These are phyloP conservation scores for Mongoloraphidia duomilia DNA, from an alignment of 2,888 invertebrate genomes.

Conservation along the genomic window DNA sequence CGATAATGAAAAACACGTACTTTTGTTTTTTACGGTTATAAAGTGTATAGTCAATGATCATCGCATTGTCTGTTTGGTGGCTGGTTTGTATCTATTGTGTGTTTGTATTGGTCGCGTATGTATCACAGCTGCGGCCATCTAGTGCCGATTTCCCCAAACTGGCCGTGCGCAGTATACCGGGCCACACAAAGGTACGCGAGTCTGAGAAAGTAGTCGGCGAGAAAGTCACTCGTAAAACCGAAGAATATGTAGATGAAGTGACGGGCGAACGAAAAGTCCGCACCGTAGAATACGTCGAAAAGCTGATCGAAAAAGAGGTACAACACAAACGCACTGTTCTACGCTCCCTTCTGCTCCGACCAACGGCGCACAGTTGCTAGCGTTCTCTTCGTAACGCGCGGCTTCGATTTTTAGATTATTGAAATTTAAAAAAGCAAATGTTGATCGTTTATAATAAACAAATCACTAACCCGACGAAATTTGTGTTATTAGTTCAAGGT, in stretches of 20 bases:
- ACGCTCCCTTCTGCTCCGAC: slow-evolving; percentile 6
- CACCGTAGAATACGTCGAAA: slow-evolving; percentile 88
- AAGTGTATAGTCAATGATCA: too few species aligned
- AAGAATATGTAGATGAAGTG: slow-evolving; percentile 74
- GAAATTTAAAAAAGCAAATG: too few species aligned
- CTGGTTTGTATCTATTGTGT: too few species aligned
- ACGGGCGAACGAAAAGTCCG: slow-evolving; percentile 77
- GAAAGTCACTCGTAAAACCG: slow-evolving; percentile 72
- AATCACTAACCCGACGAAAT: too few species aligned
- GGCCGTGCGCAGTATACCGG: slow-evolving; percentile 75
- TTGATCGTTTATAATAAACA: too few species aligned
- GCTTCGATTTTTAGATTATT: too few species aligned
- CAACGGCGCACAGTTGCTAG: slow-evolving; percentile 11
- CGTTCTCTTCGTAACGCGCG: not conserved
- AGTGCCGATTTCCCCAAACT: slow-evolving; percentile 66
- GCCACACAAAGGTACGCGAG: slow-evolving; percentile 72
- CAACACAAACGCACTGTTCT: slow-evolving; percentile 6
- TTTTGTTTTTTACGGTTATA: too few species aligned
- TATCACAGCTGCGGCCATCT: slow-evolving; percentile 37
- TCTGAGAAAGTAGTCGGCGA: slow-evolving; percentile 81
- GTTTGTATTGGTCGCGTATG: too few species aligned
- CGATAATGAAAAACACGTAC: too few species aligned
- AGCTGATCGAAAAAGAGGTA: slow-evolving; percentile 94
- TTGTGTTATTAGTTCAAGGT: too few species aligned
- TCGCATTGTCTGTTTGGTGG: too few species aligned